Conservation (phyloP, 1,140 invertebrate species). For the Lasaia peninsularis region DNA sequence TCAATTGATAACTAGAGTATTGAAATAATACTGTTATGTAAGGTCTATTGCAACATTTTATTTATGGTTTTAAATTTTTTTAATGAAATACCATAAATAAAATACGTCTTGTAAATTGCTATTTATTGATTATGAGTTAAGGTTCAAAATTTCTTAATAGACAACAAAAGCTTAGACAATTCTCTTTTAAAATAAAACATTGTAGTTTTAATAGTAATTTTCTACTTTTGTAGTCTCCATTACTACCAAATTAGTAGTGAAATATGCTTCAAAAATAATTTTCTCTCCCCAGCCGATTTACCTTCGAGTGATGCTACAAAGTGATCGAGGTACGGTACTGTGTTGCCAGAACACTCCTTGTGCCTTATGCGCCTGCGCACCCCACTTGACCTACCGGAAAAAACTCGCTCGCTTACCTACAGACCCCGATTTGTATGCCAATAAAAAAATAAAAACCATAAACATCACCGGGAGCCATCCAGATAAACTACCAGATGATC, state of each 20-base stretch:
- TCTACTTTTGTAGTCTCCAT: neutral
- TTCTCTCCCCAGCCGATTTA: conserved; percentile 87
- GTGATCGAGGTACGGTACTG: conserved; percentile 87
- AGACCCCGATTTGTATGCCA: conserved; percentile 54
- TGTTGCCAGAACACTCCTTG: conserved; percentile 78
- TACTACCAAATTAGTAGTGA: neutral
- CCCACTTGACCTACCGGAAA: conserved; percentile 47
- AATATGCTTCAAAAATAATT: conserved; percentile 15
- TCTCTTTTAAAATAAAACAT: neutral
- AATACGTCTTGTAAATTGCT: too few relatives aligned
- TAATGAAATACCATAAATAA: too few relatives aligned
- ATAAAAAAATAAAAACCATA: conserved; percentile 46
- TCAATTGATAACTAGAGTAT: too few relatives aligned
- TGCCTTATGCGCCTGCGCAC: conserved; percentile 41
- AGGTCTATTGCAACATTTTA: too few relatives aligned
- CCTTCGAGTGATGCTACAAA: conserved; percentile 83
- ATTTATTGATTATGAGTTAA: neutral
- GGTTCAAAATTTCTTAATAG: neutral
- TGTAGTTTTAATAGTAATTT: neutral
- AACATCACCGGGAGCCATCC: conserved; percentile 31
- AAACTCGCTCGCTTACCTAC: conserved; percentile 48
- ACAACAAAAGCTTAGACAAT: neutral
- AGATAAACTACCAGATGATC: conserved; percentile 48
- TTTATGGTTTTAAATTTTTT: too few relatives aligned
- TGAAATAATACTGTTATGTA: too few relatives aligned